Percentiles rank a stretch among this genome's conserved stretches.
These are phyloP conservation scores for Liodrosophila aerea DNA, from an alignment of 2,888 invertebrate genomes.

Conservation along the genomic window DNA sequence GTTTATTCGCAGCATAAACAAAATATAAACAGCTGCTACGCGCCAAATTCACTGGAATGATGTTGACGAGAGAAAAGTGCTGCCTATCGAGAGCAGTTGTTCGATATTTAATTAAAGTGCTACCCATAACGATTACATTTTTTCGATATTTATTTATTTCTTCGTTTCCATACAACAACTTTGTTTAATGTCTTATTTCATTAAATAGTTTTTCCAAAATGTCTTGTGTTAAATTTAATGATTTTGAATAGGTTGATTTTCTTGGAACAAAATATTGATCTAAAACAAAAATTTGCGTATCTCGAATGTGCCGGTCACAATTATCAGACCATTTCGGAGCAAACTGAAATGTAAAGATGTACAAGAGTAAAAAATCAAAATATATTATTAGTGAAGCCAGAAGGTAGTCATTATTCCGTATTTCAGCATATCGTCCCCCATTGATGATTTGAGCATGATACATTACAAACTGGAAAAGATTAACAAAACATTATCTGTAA, in stretches of 20 bases:
- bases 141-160: too few relatives aligned
- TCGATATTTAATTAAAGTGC: slow-evolving; percentile 1
- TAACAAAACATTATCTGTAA: too few relatives aligned
- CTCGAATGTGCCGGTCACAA: slow-evolving; percentile 29
- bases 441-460: slow-evolving; percentile 65
- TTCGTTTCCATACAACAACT: too few relatives aligned
- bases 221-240: too few relatives aligned
- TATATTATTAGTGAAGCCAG: slow-evolving; percentile 51
- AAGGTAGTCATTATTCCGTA: slow-evolving; percentile 50
- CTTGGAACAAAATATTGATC: too few relatives aligned
- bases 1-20: slow-evolving; percentile 60
- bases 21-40: slow-evolving; percentile 43
- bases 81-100: slow-evolving; percentile 21
- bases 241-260: too few relatives aligned
- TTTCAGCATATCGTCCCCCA: slow-evolving; percentile 54
- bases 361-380: slow-evolving; percentile 54
- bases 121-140: too few relatives aligned
- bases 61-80: slow-evolving; percentile 34
- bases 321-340: slow-evolving; percentile 49
- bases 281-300: slow-evolving; percentile 5
- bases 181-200: too few relatives aligned
- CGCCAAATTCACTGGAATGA: slow-evolving; percentile 32
- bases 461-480: slow-evolving; percentile 50
- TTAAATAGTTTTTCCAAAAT: too few relatives aligned
- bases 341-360: slow-evolving; percentile 42